Base-by-base conservation (phyloP, 2,113 vertebrate species). In the Taxidea taxus region DNA sequence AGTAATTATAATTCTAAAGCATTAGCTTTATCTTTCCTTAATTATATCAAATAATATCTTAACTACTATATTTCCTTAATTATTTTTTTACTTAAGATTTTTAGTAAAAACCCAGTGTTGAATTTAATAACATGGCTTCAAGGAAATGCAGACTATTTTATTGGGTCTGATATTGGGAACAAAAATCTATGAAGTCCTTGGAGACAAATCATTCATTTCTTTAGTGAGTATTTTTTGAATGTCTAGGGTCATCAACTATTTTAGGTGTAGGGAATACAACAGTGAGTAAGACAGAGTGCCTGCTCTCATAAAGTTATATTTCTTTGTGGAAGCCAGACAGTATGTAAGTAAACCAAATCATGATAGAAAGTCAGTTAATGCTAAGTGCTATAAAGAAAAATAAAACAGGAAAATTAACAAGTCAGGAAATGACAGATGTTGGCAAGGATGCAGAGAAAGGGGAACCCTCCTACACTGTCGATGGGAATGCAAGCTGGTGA, bases 51-150 rank as follows among this genome's bases (percentile, higher is more conserved):
- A 54, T 54, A 54, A 54, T 54, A 54, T 16, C 51, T 18, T 54
- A 54, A 54, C 16, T 54, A 93, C 72, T 90, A 87, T 29, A 31
- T 14, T 91, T 92, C 42, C 37, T 94, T 90, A 83, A 64, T 96
- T 97, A 87, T 90, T 97, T 95, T 94, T 11, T 93, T 93, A 94
- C 37, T 80, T 82, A 51, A 93, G 93, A 39, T 10, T 72, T 84
- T 95, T 68, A 81, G 44, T 95, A 92, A 96, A 97, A 86, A 29
- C 82, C 51, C 1, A 74, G 3, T 88, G 11, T 84, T 62, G 37
- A 95, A 75, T 91, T 96, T 7, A 97, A 20, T 93, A 58, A 64
- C 7, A 60, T 92, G 84, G 21, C 25, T 88, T 77, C n/a, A 91
- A 85, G 75, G 34, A 94, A 90, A 54, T 93, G 15, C 29, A 78